These are phyloP conservation scores for Rhinella marina DNA, from an alignment of 2,797 vertebrate species.

Conservation along the genomic window DNA sequence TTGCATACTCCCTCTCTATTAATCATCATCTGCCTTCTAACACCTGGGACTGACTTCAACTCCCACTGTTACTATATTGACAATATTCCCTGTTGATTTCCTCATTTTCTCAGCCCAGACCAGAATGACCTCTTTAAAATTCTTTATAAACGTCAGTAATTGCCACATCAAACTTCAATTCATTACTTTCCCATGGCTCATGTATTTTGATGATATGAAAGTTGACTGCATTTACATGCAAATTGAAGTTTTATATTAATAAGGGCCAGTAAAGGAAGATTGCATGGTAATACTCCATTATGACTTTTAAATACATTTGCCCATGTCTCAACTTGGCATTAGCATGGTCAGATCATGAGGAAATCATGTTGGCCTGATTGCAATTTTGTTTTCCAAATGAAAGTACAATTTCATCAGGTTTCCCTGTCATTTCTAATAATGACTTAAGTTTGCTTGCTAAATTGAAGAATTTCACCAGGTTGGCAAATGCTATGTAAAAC, in stretches of 20 bases:
- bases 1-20: slow-evolving; percentile 77
- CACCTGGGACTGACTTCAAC: slow-evolving; percentile 83
- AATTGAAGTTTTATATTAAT: slow-evolving; percentile 99
- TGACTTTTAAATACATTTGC: slow-evolving; percentile 99
- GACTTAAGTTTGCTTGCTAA: slow-evolving; percentile 90
- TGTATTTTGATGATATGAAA: slow-evolving; percentile 99
- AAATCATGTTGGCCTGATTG: slow-evolving; percentile 97
- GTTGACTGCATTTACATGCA: slow-evolving; percentile 99
- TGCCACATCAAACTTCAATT: slow-evolving; percentile 90
- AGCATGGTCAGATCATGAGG: slow-evolving; percentile 91
- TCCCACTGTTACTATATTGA: slow-evolving; percentile 85
- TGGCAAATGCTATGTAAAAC: slow-evolving; percentile 76
- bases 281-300: slow-evolving; percentile 97
- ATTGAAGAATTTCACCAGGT: slow-evolving; percentile 86
- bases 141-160: slow-evolving; percentile 94
- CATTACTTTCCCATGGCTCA: slow-evolving; percentile 90
- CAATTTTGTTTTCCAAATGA: slow-evolving; percentile 99
- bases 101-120: slow-evolving; percentile 82
- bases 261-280: slow-evolving; percentile 89
- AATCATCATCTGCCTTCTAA: slow-evolving; percentile 79
- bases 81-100: slow-evolving; percentile 88
- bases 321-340: slow-evolving; percentile 93
- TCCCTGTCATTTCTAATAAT: slow-evolving; percentile 99
- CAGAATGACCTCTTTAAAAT: slow-evolving; percentile 90
- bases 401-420: slow-evolving; percentile 99